phyloP scores from a whole-genome alignment of 2,797 vertebrate species.

The Argyrosomus regius region DNA sequence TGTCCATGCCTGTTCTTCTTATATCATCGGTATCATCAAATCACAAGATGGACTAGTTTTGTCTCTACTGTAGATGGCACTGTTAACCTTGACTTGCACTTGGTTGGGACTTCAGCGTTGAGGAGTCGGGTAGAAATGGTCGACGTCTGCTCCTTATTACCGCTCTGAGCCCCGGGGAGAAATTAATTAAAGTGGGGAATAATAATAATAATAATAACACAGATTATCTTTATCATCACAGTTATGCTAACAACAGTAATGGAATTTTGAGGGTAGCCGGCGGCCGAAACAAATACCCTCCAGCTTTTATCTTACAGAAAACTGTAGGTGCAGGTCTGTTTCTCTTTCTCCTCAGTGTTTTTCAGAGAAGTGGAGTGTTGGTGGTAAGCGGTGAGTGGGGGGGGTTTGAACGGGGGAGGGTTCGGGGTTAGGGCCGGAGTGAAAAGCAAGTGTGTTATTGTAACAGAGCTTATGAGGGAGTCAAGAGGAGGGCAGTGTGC shows the following conservation, averaged over 20 bases:
- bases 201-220: conserved; percentile 78
- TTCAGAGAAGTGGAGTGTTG: conserved; percentile 61
- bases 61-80: conserved; percentile 92
- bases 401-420: conserved; percentile 49
- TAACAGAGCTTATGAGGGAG: conserved; percentile 83
- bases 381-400: conserved; percentile 39
- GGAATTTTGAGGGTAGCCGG: conserved; percentile 68
- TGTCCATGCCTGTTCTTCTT: neutral
- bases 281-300: conserved; percentile 65
- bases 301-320: conserved; percentile 71
- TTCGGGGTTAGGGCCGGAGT: conserved; percentile 67
- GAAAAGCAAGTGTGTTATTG: conserved; percentile 85
- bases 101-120: conserved; percentile 31
- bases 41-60: conserved; percentile 56
- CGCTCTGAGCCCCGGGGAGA: conserved; percentile 72
- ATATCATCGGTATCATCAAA: conserved; percentile 25
- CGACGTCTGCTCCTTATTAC: conserved; percentile 81
- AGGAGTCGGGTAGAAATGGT: conserved; percentile 47
- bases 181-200: conserved; percentile 80
- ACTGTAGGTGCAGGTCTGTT: conserved; percentile 51
- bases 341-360: conserved; percentile 60
- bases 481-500: conserved; percentile 84
- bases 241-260: conserved; percentile 80
- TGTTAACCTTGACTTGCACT: conserved; percentile 85
- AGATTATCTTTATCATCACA: conserved; percentile 82